Conservation (phyloP, 2,888 invertebrate genomes). For the Byasa hedistus region DNA sequence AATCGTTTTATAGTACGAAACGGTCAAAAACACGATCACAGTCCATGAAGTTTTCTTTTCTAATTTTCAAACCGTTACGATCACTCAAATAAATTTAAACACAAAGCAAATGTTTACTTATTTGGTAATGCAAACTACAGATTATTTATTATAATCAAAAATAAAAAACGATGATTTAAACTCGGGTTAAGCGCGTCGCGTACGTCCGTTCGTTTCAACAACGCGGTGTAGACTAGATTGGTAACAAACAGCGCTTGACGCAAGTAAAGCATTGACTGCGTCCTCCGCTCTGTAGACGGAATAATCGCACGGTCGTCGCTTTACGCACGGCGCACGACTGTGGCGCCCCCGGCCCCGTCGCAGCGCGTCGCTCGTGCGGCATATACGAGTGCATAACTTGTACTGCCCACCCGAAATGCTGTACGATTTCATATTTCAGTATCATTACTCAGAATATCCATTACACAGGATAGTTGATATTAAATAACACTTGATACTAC, state of each 20-base stretch:
- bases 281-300: slow-evolving; percentile 70
- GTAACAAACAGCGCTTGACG: slow-evolving; percentile 1
- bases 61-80: slow-evolving; percentile 38
- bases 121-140: slow-evolving; percentile 46
- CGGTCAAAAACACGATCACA: slow-evolving; percentile 66
- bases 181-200: slow-evolving; percentile 43
- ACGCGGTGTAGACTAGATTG: slow-evolving; percentile 52
- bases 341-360: slow-evolving; percentile 39
- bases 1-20: slow-evolving; percentile 66
- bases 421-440: slow-evolving; percentile 29
- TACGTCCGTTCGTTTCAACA: slow-evolving; percentile 57
- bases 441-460: slow-evolving; percentile 21
- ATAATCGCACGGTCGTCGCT: slow-evolving; percentile 61
- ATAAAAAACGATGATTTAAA: slow-evolving; percentile 49
- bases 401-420: slow-evolving; percentile 36
- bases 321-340: slow-evolving; percentile 45
- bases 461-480: slow-evolving; percentile 10
- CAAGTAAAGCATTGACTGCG: background rate
- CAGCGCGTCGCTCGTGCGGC: too few relatives aligned
- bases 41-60: slow-evolving; percentile 59
- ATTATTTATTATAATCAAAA: slow-evolving; percentile 44
- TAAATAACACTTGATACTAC: slow-evolving; percentile 1
- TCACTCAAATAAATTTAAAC: slow-evolving; percentile 33
- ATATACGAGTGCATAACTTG: slow-evolving; percentile 32
- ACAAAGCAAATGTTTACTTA: slow-evolving; percentile 35